Conservation (phyloP, 2,113 vertebrate species). For the Oreotrochilus melanogaster region DNA sequence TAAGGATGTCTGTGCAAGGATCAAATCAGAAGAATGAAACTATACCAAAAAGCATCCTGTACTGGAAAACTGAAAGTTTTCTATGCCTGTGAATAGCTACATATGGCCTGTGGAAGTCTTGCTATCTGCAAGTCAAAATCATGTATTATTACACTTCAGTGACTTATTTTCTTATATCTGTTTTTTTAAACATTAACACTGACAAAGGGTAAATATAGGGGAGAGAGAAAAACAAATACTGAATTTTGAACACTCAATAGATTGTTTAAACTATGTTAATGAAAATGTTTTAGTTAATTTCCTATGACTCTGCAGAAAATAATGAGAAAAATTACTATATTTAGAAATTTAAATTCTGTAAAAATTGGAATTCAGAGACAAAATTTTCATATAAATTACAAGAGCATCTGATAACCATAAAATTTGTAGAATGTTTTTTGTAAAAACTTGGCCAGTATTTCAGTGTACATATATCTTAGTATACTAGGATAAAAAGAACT, state of each 20-base stretch:
- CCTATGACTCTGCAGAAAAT: not conserved
- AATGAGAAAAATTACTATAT: not conserved
- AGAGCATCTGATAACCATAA: not conserved
- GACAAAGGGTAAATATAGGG: not conserved
- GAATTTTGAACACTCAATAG: not conserved
- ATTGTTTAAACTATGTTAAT: not conserved
- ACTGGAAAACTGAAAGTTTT: not conserved
- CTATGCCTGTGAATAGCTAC: not conserved
- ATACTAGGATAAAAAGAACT: not conserved
- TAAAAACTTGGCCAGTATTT: not conserved
- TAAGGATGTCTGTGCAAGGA: not conserved
- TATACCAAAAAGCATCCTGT: not conserved
- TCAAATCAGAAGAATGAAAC: not conserved
- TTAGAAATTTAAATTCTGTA: not conserved
- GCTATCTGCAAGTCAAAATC: not conserved
- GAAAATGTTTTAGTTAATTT: not conserved
- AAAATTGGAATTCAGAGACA: not conserved
- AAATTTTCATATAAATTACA: not conserved
- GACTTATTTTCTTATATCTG: not conserved
- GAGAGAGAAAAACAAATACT: not conserved
- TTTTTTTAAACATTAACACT: not conserved
- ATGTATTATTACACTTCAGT: not conserved
- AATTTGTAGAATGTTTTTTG: not conserved
- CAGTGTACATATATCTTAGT: not conserved
- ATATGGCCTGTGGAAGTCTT: not conserved